These are phyloP conservation scores for Hexactinellida sp. DNA, from an alignment of 37 sponge, comb jelly and placozoan species.

Conservation along the genomic window DNA sequence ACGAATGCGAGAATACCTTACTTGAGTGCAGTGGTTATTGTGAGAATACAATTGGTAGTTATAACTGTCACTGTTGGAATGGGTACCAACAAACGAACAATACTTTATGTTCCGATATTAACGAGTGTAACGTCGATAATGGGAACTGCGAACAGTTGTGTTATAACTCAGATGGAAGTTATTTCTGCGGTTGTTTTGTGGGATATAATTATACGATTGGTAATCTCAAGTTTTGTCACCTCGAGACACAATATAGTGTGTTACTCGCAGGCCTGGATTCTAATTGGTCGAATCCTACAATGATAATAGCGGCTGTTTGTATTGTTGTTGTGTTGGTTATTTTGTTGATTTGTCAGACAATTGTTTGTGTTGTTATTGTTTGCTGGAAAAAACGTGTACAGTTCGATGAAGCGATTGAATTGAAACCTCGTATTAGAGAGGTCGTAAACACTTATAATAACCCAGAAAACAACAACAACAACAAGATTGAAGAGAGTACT, in stretches of 20 bases:
- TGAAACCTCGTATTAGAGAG: not conserved
- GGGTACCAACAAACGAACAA: not conserved
- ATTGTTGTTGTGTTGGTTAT: not conserved
- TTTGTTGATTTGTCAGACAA: not conserved
- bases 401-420: not conserved
- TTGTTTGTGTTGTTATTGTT: not conserved
- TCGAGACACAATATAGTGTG: not conserved
- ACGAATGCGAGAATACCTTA: not conserved
- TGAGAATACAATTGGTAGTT: not conserved
- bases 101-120: not conserved
- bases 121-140: not conserved
- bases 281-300: not conserved
- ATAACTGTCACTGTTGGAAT: not conserved
- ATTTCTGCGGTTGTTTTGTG: not conserved
- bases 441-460: not conserved
- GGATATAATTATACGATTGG: not conserved
- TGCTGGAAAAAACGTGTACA: not conserved
- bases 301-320: not conserved
- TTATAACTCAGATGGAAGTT: not conserved
- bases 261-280: not conserved
- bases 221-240: not conserved
- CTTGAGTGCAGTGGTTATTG: not conserved
- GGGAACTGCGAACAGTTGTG: not conserved
- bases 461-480: no score
- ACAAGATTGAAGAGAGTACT: no score